A percentile compares a stretch with the other conserved stretches of the same genome.
Evolutionary conservation across 2,797 vertebrate species (phyloP).

Genomic region (Bradypodion pumilum): DNA sequence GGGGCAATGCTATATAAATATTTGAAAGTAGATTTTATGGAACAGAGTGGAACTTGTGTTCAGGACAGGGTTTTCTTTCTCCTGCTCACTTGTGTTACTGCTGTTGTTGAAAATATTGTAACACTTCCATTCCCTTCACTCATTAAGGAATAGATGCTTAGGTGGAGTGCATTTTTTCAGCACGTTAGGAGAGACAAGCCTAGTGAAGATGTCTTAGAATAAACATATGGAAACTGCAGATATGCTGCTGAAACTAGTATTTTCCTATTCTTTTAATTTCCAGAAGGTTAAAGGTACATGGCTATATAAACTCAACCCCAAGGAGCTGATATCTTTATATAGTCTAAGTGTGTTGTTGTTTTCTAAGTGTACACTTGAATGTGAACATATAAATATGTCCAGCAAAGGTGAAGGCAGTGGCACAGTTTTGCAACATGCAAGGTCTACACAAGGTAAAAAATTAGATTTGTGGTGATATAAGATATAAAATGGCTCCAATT

Average conservation of each 20-base stretch:
- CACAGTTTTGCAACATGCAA: neutral
- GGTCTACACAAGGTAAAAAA: neutral
- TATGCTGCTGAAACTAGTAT: neutral
- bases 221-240: neutral
- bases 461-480: neutral
- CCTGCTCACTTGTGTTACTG: neutral
- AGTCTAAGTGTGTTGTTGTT: neutral
- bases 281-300: neutral
- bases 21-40: neutral
- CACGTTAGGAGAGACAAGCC: neutral
- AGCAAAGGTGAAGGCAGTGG: neutral
- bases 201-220: neutral
- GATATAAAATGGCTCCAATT: neutral
- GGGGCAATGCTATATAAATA: neutral
- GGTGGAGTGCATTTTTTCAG: neutral
- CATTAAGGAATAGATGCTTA: neutral
- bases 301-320: neutral
- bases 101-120: neutral
- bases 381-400: neutral
- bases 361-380: neutral
- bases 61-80: no score
- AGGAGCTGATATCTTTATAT: neutral
- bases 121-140: neutral
- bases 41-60: neutral
- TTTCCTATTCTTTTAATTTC: neutral